Evolutionary conservation across 2,113 vertebrate genomes (phyloP).

Genomic region (Peucedramus taeniatus): DNA sequence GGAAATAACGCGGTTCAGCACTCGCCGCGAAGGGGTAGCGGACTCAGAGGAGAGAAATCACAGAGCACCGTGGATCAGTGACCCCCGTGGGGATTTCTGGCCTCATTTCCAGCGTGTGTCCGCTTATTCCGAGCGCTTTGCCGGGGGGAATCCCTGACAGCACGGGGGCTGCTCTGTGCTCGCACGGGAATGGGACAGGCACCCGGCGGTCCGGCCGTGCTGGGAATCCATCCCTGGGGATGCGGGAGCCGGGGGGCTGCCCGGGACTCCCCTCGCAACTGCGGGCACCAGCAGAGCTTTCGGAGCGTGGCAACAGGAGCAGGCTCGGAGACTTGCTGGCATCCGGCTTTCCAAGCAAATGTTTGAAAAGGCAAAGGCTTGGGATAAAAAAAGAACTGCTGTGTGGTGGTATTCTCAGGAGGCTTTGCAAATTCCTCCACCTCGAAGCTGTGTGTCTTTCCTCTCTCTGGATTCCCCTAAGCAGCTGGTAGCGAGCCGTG

Average conservation of each 20-base stretch:
- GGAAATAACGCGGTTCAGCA: background rate
- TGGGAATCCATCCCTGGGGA: background rate
- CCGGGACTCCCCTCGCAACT: background rate
- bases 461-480: background rate
- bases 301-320: background rate
- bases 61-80: background rate
- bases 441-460: background rate
- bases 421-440: conserved; percentile 38
- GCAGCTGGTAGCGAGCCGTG: background rate
- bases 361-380: conserved; percentile 22
- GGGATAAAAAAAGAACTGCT: conserved; percentile 49
- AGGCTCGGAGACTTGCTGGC: background rate
- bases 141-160: background rate
- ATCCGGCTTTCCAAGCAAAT: conserved; percentile 5
- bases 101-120: background rate
- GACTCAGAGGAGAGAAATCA: background rate
- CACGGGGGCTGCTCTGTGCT: background rate
- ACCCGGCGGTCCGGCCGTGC: rapidly evolving
- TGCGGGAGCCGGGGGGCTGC: background rate
- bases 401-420: conserved; percentile 11
- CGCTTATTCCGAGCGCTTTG: background rate
- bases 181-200: background rate
- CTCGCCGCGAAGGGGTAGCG: background rate
- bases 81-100: background rate
- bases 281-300: background rate